Evolutionary conservation across 2,797 vertebrate genomes (phyloP), one percentile per base, ranked within the genome.

Genomic region (Allobates femoralis): DNA sequence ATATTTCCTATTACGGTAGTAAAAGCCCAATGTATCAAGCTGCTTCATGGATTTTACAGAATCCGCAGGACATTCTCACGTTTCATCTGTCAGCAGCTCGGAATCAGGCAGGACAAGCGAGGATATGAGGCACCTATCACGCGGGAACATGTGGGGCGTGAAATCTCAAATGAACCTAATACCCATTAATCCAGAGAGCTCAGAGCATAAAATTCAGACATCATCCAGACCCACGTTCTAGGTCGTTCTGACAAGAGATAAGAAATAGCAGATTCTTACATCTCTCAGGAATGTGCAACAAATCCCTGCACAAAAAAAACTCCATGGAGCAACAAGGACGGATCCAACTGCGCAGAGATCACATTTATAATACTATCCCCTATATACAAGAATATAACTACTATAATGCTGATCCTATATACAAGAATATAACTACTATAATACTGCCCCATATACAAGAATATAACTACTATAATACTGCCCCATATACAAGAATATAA

Each of bases 101-200:
- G n/a, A 60, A 62, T 60, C 53, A 64, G 28, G 55, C 28, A 77
- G 55, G 55, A 23, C 71, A 85, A 64, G 23, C 32, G 11, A 18
- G 75, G 30, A 69, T 58, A 7, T 19, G 64, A 79, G 23, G 62
- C 53, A 56, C 62, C 62, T 58, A 85, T 79, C 75, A 69, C 60
- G 41, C 76, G 6, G 75, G 21, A 67, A 79, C 84, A 79, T 58
- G 50, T 46, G 50, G 62, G 28, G 32, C 58, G 75, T 67, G 60
- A 85, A 85, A 85, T 85, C 74, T 51, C 46, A 53, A 66, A 79
- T 41, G 58, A 85, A 19, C 84, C 75, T 41, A 79, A 79, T 75
- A 28, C 53, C 74, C 30, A 78, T 77, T 66, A 77, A 84, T 85
- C 76, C 84, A 28, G 46, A 18, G 51, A 26, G 11, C 64, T n/a